Evolutionary conservation across 1,140 invertebrate genomes (phyloP).

Genomic region (Papilio machaon): DNA sequence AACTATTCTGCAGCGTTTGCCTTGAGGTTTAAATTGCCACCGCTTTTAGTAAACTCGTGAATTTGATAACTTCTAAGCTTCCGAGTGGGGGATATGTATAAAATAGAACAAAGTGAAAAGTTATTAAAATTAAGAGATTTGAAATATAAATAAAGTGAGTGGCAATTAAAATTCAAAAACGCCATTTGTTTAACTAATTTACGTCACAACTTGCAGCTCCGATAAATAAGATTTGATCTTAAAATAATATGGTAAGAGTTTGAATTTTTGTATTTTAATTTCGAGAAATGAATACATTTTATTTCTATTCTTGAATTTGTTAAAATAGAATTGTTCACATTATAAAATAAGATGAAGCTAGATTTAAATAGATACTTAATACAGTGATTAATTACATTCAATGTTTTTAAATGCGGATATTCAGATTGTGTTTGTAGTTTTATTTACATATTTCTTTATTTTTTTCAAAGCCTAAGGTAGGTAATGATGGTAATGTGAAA

Average conservation of each 20-base stretch:
- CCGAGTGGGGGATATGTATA: not conserved
- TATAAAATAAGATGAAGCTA: not conserved
- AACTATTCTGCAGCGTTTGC: slow-evolving; percentile 34
- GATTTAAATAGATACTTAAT: not conserved
- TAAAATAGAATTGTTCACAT: not conserved
- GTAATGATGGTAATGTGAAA: slow-evolving; percentile 10
- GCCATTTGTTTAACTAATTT: not conserved
- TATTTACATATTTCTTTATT: not conserved
- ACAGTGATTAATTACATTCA: not conserved
- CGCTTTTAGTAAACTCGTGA: slow-evolving; percentile 3
- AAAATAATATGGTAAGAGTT: not conserved
- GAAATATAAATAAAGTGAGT: not conserved
- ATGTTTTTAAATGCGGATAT: not conserved
- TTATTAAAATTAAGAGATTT: not conserved
- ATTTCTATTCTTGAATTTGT: not conserved
- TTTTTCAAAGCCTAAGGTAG: slow-evolving; percentile 1
- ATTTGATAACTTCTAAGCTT: slow-evolving; percentile 24
- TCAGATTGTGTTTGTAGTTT: not conserved
- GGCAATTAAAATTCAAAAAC: not conserved
- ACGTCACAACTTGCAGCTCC: not conserved
- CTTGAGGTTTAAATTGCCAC: slow-evolving; percentile 32
- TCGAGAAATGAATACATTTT: not conserved
- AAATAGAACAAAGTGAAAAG: not conserved
- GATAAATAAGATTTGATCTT: not conserved
- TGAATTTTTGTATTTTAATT: not conserved